Base-by-base conservation (phyloP, 1,140 invertebrate species). In the Drosophila pandora region DNA sequence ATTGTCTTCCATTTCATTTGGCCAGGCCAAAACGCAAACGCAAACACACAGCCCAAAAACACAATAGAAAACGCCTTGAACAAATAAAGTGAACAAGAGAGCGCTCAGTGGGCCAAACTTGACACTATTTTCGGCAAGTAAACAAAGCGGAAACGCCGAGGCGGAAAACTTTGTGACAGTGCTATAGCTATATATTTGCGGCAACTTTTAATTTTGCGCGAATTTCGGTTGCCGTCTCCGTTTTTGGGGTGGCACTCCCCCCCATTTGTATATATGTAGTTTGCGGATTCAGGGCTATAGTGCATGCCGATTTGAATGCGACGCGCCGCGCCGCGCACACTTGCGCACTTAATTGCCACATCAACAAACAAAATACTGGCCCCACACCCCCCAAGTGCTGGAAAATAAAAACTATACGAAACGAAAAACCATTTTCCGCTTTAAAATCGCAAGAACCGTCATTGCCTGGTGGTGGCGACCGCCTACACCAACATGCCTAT, bases 151-250 rank as follows among this genome's bases (percentile, higher is more conserved):
- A 80, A 78, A 72, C 45, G 17, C 37, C 63, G 49, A 50, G 72
- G 56, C 75, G 64, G 62, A 84, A 76, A 77, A 80, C 76, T 74
- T 77, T 83, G 58, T 84, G 67, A 80, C 80, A 80, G 48, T 73
- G 59, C 58, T 48, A 39, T 39, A 55, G 56, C 61, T 56, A 52
- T 49, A 54, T 67, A 76, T 77, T 43, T 76, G 59, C 56, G 68
- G 61, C 58, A 80, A 80, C 54, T 84, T 85, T 85, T 76, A 76
- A 77, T 85, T 72, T 78, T 13, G 70, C 75, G 69, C 76, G 67
- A 73, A 67, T 67, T 63, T 65, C 43, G 56, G 43, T 17, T 47
- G 39, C 32, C n/a, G 55, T 69, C 60, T 58, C 41, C 54, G 25
- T 43, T 50, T 12, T 30, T 8, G 23, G 10, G 13, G 25, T 32